A percentile compares a stretch with the other conserved stretches of the same genome.
Conservation (phyloP, 2,888 invertebrate genomes). For the Harpagoxenus sublaevis region DNA sequence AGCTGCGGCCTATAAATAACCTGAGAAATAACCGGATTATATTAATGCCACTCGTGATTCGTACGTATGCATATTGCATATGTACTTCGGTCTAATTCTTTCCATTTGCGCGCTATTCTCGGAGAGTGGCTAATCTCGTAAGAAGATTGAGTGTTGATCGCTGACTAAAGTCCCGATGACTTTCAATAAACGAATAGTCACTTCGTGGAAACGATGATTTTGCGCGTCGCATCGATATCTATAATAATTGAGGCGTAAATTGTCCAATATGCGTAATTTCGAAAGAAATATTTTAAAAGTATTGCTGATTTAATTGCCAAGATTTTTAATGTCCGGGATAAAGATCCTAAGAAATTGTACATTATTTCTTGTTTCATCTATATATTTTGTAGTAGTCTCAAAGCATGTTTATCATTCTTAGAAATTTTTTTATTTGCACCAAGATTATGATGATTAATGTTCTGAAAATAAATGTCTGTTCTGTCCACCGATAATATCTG, state of each 20-base stretch:
- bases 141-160: neutral
- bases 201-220: no score
- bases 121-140: conserved; percentile 20
- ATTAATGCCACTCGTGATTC: conserved; percentile 32
- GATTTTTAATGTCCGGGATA: no score
- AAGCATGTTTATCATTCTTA: neutral
- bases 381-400: neutral
- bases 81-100: conserved; percentile 2
- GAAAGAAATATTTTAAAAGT: neutral
- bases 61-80: neutral
- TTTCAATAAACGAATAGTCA: neutral
- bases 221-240: neutral
- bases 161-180: neutral
- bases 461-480: neutral
- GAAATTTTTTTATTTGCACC: neutral
- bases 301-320: neutral
- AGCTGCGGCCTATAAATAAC: conserved; percentile 54
- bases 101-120: conserved; percentile 1
- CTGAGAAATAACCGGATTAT: conserved; percentile 58
- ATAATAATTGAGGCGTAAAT: neutral
- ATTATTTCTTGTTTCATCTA: neutral
- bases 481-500: neutral
- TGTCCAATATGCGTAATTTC: neutral
- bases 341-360: neutral
- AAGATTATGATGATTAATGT: neutral